Base-by-base conservation (phyloP, 1,140 invertebrate genomes). In the Trissolcus basalis region DNA sequence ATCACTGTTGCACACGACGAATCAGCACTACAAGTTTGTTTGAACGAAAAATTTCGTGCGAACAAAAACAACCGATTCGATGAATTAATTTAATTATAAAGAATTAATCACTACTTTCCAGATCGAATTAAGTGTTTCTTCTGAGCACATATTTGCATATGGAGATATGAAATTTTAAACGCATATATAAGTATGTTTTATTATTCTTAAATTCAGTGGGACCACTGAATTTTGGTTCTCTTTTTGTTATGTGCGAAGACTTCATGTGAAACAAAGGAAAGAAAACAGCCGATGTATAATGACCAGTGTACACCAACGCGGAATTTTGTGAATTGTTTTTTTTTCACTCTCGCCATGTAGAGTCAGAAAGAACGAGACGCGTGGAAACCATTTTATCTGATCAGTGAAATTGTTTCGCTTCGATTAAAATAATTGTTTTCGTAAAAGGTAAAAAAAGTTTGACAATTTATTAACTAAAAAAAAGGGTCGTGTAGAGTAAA, bases 231-330 rank as follows among this genome's bases (percentile, higher is more conserved):
- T 13, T 19, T 15, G 49, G 10, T 12, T 53, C 4, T 41, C 19
- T 65, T 56, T 65, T 55, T 65, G 12, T 65, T 65, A 4, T 49
- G n/a, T 41, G 15, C 35, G 19, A 27, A 14, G 35, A 43, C 53
- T 50, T 67, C 47, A 14, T 43, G 35, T 16, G 47, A 67, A 67
- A 67, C 63, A 70, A 70, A 70, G 67, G 67, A 61, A 54, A 70
- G 54, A 61, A 59, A 59, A 60, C 33, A 39, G 39, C 39, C 14
- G n/a, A 47, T 53, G 49, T 39, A 36, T 58, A 43, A 69, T 41
- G 15, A 39, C 43, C 43, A 43, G 11, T 59, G 49, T 59, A 59
- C 55, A 45, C n/a, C 9, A 43, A 59, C 47, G 15, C 27, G 43
- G 41, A 59, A 39, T 53, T 68, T 59, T 39, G 14, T 45, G 47